Evolutionary conservation across 2,888 invertebrate species (phyloP).

Genomic region (Mantis religiosa): DNA sequence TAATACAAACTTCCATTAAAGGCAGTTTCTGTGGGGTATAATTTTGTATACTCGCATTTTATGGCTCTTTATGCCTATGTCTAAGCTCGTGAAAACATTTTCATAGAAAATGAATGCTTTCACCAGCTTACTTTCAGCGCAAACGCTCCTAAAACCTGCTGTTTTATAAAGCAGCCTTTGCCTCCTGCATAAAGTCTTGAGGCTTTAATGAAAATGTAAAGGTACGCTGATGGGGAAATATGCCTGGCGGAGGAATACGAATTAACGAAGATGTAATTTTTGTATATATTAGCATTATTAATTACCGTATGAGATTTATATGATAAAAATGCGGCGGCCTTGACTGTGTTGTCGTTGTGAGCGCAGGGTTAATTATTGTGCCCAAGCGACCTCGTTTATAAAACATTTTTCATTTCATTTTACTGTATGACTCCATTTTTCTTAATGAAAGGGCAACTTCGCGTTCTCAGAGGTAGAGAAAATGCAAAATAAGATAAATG

Average conservation of each 20-base stretch:
- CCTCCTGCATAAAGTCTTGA: neutral
- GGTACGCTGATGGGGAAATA: neutral
- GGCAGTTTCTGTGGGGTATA: too few species aligned
- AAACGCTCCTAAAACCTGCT: neutral
- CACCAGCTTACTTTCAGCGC: neutral
- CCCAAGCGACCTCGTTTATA: neutral
- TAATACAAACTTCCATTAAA: too few species aligned
- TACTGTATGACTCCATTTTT: constrained; percentile 4
- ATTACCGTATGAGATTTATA: neutral
- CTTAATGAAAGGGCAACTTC: constrained; percentile 8
- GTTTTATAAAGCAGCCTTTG: too few species aligned
- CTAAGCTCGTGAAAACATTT: too few species aligned
- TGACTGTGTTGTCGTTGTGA: neutral
- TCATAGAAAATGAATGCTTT: too few species aligned
- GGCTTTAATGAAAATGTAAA: neutral
- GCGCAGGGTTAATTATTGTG: neutral
- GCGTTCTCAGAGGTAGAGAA: neutral
- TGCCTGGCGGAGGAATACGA: neutral
- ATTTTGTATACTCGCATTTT: too few species aligned
- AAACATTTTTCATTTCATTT: constrained; percentile 10
- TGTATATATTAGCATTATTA: neutral
- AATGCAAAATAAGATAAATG: neutral
- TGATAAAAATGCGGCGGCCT: neutral
- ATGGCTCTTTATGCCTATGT: too few species aligned
- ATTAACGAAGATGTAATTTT: neutral